Evolutionary conservation across 2,113 vertebrate species (phyloP), one percentile per base, ranked within the genome.

Genomic region (Cyprinodon brontotheroides): DNA sequence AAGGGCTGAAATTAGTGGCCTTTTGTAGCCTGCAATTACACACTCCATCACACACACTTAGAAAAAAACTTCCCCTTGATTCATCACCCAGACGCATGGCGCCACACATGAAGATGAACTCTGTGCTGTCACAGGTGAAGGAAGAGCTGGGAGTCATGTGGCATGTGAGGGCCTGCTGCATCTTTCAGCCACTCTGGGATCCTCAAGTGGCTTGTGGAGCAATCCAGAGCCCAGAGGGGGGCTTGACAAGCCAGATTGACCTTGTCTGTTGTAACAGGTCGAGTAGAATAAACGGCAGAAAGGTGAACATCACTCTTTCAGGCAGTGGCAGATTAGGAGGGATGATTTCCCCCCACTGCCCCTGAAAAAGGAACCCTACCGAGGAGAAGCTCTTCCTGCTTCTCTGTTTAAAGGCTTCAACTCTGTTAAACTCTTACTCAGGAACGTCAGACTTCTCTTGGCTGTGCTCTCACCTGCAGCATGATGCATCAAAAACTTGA

Each of bases 1-100:
- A 77, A 83, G 75, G 70, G 80, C n/a, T 39, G 62, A 75, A 80
- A 87, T 89, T 83, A 87, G 78, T 75, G 82, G 73, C 70, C 77
- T 68, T 82, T 72, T 87, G 79, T 75, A 50, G 47, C 62, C n/a
- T 9, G 53, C 71, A 83, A 85, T 89, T 82, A 86, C 10, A 37
- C 85, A 81, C 83, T 83, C 70, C 68, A 81, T 61, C 65, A 81
- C 53, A 53, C 75, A 47, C 60, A 45, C 65, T n/a, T 61, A 71
- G 59, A 83, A 60, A 47, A 64, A 47, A 64, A 50, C 38, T 40
- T 29, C 39, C 38, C 40, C 20, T 40, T 22, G 1, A 69, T 71
- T 38, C 61, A 80, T 75, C 66, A 70, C 50, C 45, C 71, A 41
- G 53, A 80, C 29, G 20, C 40, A 64, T 0, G 11, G 47, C 78